Conservation (phyloP, 2,797 vertebrate species). For the Artibeus lituratus region DNA sequence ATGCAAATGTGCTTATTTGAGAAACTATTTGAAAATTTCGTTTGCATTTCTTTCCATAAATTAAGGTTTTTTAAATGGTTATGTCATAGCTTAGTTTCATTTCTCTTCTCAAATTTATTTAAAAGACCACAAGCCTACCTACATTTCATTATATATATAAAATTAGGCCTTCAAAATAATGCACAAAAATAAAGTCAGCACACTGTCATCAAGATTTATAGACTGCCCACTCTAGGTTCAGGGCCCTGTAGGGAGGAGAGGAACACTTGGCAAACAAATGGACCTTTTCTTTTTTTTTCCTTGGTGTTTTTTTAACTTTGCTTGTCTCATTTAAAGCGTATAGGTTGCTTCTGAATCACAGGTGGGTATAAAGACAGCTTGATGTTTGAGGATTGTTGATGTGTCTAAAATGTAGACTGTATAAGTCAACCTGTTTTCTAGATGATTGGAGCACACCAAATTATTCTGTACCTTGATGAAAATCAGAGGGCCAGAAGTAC, state of each 20-base stretch:
- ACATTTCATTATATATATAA: neutral
- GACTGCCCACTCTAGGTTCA: neutral
- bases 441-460: neutral
- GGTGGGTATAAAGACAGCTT: neutral
- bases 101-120: neutral
- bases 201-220: neutral
- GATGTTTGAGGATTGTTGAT: constrained; percentile 24
- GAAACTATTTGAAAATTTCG: neutral
- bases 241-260: neutral
- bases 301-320: neutral
- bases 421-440: neutral
- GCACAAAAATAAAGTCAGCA: neutral
- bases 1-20: neutral
- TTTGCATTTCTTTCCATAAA: constrained; percentile 34
- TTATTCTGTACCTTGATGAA: neutral
- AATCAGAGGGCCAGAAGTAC: neutral
- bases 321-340: neutral
- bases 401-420: neutral
- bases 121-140: neutral
- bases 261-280: neutral
- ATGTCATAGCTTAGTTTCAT: neutral
- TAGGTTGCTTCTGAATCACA: constrained; percentile 24
- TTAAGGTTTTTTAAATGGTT: neutral
- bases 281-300: neutral
- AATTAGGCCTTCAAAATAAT: constrained; percentile 1